Evolutionary conservation across 2,113 vertebrate species (phyloP).

Genomic region (Phalacrocorax brasilianus): DNA sequence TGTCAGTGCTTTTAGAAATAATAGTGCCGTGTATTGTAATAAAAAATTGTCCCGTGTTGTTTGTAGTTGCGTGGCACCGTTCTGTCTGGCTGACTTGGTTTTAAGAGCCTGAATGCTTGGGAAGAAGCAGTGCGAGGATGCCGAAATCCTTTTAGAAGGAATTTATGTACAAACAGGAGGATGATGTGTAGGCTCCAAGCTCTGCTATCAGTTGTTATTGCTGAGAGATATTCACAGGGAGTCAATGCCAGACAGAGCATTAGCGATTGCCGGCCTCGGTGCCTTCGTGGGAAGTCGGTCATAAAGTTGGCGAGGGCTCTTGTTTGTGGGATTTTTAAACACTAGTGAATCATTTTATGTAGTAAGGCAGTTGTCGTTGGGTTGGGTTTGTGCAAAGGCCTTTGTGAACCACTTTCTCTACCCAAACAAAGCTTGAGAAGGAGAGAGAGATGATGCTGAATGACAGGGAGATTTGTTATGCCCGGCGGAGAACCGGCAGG

Average conservation of each 20-base stretch:
- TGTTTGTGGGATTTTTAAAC: conserved; percentile 59
- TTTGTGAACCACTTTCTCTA: neutral
- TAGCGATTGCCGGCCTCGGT: conserved; percentile 28
- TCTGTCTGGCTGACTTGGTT: conserved; percentile 56
- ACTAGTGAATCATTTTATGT: conserved; percentile 42
- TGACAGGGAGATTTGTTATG: neutral
- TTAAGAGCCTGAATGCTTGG: neutral
- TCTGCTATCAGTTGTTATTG: conserved; percentile 65
- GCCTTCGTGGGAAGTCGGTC: conserved; percentile 51
- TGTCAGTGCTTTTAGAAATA: conserved; percentile 55
- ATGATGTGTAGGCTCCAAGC: conserved; percentile 50
- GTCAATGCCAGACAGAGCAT: conserved; percentile 49
- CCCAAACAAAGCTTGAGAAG: conserved; percentile 3
- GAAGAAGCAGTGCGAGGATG: conserved; percentile 17
- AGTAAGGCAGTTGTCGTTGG: neutral
- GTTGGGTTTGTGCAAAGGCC: conserved; percentile 14
- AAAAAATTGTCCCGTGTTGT: conserved; percentile 57
- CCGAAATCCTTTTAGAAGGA: conserved; percentile 53
- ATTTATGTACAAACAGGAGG: conserved; percentile 62
- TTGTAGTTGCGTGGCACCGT: conserved; percentile 42
- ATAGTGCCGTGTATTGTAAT: conserved; percentile 41
- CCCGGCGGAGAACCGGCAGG: neutral
- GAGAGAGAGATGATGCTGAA: neutral
- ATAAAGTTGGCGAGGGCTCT: conserved; percentile 26
- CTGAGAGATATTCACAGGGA: conserved; percentile 43